Percentiles rank a stretch among this genome's conserved stretches.
These are phyloP conservation scores for Macaria notata DNA, from an alignment of 2,888 invertebrate genomes.

Conservation along the genomic window DNA sequence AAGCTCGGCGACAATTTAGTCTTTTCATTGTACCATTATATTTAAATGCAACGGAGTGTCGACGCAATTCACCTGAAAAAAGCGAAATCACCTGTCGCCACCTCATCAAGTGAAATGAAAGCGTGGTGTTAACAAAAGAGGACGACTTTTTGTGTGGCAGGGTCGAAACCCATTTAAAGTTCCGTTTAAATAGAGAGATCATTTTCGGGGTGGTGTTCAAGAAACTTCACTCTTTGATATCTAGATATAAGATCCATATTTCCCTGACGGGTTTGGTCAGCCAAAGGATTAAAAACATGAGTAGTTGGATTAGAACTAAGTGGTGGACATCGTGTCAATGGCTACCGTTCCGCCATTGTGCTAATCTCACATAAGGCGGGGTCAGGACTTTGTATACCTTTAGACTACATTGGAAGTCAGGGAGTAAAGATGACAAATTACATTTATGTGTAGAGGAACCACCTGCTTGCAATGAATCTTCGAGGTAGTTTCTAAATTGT, in stretches of 20 bases:
- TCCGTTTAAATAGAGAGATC: constrained; percentile 59
- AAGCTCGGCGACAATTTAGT: constrained; percentile 58
- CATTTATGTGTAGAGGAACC: too few relatives aligned
- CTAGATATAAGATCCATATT: constrained; percentile 33
- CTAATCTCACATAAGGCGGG: constrained; percentile 9
- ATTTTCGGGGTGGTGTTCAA: constrained; percentile 43
- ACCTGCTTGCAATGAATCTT: too few relatives aligned
- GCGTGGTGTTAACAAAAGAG: constrained; percentile 34
- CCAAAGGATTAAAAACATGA: too few relatives aligned
- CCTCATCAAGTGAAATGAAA: constrained; percentile 36
- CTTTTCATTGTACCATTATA: constrained; percentile 64
- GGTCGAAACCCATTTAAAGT: constrained; percentile 44
- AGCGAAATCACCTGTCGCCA: constrained; percentile 55
- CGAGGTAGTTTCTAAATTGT: too few relatives aligned
- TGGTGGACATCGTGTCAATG: constrained; percentile 54
- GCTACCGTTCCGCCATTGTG: constrained; percentile 45
- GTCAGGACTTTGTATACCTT: too few relatives aligned
- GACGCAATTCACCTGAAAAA: constrained; percentile 56
- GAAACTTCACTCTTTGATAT: constrained; percentile 38
- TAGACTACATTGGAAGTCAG: too few relatives aligned
- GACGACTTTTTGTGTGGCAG: constrained; percentile 37
- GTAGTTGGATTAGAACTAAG: constrained; percentile 53
- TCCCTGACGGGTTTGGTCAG: too few relatives aligned
- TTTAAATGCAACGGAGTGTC: constrained; percentile 64
- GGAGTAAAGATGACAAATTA: too few relatives aligned